Base-by-base conservation (phyloP, 1,140 invertebrate species). In the Chironomus striatipennis region DNA sequence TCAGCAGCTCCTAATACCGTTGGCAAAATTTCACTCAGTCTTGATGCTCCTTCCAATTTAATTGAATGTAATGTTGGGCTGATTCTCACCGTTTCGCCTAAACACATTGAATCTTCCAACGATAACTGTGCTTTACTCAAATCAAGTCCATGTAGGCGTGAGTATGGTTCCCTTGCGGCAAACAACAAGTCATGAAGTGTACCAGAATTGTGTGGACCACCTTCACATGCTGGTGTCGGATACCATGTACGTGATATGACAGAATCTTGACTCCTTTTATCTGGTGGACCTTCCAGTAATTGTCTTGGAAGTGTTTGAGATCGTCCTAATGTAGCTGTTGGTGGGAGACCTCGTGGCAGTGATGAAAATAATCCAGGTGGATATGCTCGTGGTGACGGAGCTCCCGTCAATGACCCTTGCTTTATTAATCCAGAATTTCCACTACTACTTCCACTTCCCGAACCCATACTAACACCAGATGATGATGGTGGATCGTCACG, bases 1-100 rank as follows among this genome's bases (percentile, higher is more conserved):
- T 87, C 86, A 43, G 83, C 84, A 20, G 86, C 77, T 12, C 84
- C 86, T 7, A 87, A 77, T 15, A 87, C 80, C 6, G 86, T 80
- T 0, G 86, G 86, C 76, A 87, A 83, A 47, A 85, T 82, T 73
- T 83, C 81, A 57, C 79, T 80, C 15, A 81, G 79, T 7, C 78
- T 83, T 75, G 85, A 84, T 1, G 83, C 82, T 2, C 85, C 85
- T 74, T 86, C 86, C 74, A 87, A 82, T 72, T 85, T 82, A 1
- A 87, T 77, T 9, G 86, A 85, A 43, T 86, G 84, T 75, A 87
- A 80, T 76, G 84, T 84, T 8, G 80, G 79, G 2, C 84, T 85
- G 42, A 83, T 81, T 67, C 86, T 79, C 57, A 87, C 81, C 9
- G 85, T 86, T 77, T 87, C 86, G 10, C 86, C 86, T 15, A 87